A percentile compares a stretch with the other conserved stretches of the same genome.
Conservation (phyloP, 2,888 invertebrate species). For the Thysanoteuthis rhombus region DNA sequence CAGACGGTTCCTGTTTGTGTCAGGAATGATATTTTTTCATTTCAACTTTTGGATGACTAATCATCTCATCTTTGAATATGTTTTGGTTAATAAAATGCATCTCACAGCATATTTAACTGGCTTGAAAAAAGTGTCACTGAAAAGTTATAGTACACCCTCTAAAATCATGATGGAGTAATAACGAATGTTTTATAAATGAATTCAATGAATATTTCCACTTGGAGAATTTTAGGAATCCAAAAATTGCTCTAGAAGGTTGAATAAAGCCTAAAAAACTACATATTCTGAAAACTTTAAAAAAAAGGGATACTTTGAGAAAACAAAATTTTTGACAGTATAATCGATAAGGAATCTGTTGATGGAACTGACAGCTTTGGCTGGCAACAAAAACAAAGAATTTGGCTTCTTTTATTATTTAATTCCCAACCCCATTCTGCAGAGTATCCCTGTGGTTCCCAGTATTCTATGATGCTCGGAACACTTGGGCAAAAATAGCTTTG, state of each 20-base stretch:
- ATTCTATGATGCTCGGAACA: background rate
- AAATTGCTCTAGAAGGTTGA: background rate
- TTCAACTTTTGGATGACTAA: too few relatives aligned
- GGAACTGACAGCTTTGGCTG: background rate
- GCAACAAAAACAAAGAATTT: background rate
- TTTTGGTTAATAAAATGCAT: background rate
- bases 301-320: background rate
- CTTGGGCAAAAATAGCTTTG: background rate
- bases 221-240: background rate
- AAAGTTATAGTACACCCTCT: background rate
- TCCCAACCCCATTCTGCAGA: background rate
- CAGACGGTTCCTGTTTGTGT: too few relatives aligned
- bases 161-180: background rate
- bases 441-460: background rate
- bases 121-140: background rate
- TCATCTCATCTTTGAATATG: background rate
- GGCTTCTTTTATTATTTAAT: background rate
- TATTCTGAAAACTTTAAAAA: background rate
- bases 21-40: too few relatives aligned
- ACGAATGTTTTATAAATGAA: background rate
- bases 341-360: background rate
- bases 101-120: background rate
- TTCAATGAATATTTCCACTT: background rate
- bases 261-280: background rate
- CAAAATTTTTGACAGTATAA: background rate